These are phyloP conservation scores for Lithobates pipiens DNA, from an alignment of 2,797 vertebrate species.

Conservation along the genomic window DNA sequence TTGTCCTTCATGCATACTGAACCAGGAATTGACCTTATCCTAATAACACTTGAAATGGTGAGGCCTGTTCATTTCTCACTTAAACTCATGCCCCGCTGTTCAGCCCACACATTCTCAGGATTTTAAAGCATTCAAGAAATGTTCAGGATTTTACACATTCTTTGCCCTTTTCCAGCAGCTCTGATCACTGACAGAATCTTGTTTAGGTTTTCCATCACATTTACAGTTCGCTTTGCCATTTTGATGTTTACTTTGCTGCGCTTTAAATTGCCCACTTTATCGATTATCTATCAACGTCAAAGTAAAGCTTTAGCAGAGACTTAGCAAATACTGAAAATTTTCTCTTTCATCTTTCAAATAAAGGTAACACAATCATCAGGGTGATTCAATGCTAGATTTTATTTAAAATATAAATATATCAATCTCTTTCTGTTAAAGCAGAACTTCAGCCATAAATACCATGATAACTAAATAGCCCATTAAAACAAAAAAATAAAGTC, in stretches of 20 bases:
- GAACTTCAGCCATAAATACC: too few species aligned
- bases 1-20: conserved; percentile 30
- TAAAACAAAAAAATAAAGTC: too few species aligned
- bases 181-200: conserved; percentile 23
- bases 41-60: background rate
- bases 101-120: conserved; percentile 7
- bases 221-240: conserved; percentile 23
- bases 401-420: background rate
- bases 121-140: background rate
- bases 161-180: conserved; percentile 33
- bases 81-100: conserved; percentile 14
- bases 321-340: background rate
- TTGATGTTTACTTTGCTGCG: conserved; percentile 35
- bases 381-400: background rate
- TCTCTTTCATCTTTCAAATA: background rate
- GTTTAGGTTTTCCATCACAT: conserved; percentile 17
- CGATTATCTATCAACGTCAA: conserved; percentile 38
- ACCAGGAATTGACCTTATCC: conserved; percentile 21
- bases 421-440: background rate
- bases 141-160: conserved; percentile 21
- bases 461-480: too few species aligned
- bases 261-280: conserved; percentile 12
- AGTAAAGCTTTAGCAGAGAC: background rate
- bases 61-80: conserved; percentile 28
- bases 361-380: background rate